phyloP scores from a whole-genome alignment of 1,140 invertebrate species.

The Bombus confusus region DNA sequence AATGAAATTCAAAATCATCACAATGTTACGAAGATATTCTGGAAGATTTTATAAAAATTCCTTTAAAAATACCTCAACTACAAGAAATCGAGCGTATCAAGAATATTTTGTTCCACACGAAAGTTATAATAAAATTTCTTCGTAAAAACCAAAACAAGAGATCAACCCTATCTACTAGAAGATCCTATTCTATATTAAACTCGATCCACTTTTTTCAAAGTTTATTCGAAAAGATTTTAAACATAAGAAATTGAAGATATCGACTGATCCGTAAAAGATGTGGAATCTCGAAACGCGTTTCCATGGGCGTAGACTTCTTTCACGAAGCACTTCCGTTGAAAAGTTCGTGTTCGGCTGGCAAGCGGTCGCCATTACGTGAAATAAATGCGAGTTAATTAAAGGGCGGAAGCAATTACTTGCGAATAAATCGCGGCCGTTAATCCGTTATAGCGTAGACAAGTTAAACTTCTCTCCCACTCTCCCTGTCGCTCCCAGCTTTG shows the following conservation, averaged over 20 bases:
- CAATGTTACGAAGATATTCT: too few relatives aligned
- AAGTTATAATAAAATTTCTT: too few relatives aligned
- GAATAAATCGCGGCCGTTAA: conserved; percentile 81
- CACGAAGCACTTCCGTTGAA: background rate
- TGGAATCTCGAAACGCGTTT: background rate
- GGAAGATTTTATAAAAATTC: too few relatives aligned
- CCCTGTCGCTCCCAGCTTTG: background rate
- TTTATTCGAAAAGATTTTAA: too few relatives aligned
- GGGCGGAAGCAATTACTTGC: conserved; percentile 78
- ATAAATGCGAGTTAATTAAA: conserved; percentile 82
- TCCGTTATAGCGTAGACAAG: conserved; percentile 82
- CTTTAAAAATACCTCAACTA: too few relatives aligned
- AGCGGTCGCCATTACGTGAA: conserved; percentile 79
- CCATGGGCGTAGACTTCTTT: background rate
- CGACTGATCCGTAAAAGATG: background rate
- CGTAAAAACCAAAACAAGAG: too few relatives aligned
- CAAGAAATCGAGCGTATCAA: too few relatives aligned
- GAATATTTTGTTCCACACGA: too few relatives aligned
- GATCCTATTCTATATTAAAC: too few relatives aligned
- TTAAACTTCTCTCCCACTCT: conserved; percentile 77
- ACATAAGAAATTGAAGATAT: background rate
- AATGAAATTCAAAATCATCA: background rate
- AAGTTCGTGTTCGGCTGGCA: conserved; percentile 38
- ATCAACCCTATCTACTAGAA: too few relatives aligned
- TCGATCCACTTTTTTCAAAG: too few relatives aligned